A percentile compares a stretch with the other conserved stretches of the same genome.
These are phyloP conservation scores for Synanthedon andrenaeformis DNA, from an alignment of 2,888 invertebrate genomes.

Conservation along the genomic window DNA sequence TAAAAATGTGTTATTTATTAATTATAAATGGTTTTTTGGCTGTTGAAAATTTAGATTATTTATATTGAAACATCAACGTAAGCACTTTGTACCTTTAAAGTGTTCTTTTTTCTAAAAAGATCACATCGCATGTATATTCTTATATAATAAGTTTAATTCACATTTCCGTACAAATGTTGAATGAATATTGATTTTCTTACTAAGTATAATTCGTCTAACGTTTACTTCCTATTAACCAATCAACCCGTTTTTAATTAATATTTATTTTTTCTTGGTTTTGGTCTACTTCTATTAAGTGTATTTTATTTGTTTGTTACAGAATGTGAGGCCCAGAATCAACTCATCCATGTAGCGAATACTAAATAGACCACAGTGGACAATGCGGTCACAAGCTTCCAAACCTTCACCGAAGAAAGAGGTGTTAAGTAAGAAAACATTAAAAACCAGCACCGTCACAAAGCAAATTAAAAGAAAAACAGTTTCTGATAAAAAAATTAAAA, in stretches of 20 bases:
- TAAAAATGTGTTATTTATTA: no score
- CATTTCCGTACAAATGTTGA: no score
- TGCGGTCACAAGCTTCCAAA: conserved; percentile 64
- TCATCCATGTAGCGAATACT: conserved; percentile 48
- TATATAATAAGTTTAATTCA: no score
- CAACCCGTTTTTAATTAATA: neutral
- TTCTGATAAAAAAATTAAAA: conserved; percentile 43
- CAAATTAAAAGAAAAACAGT: conserved; percentile 40
- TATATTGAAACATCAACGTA: no score
- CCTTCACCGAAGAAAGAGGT: conserved; percentile 57
- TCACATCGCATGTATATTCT: no score
- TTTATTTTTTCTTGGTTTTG: no score
- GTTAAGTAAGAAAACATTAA: conserved; percentile 46
- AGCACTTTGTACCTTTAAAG: no score
- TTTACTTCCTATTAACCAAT: neutral
- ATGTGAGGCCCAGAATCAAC: conserved; percentile 41
- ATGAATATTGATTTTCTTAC: no score
- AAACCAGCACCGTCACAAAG: conserved; percentile 30
- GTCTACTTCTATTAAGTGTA: neutral
- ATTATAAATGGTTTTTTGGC: no score
- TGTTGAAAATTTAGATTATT: no score
- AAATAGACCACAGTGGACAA: conserved; percentile 48
- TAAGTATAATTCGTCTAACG: no score
- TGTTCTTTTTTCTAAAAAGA: no score
- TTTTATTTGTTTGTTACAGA: conserved; percentile 48